Evolutionary conservation across 2,797 vertebrate genomes (phyloP).

Genomic region (Ataeniobius toweri): DNA sequence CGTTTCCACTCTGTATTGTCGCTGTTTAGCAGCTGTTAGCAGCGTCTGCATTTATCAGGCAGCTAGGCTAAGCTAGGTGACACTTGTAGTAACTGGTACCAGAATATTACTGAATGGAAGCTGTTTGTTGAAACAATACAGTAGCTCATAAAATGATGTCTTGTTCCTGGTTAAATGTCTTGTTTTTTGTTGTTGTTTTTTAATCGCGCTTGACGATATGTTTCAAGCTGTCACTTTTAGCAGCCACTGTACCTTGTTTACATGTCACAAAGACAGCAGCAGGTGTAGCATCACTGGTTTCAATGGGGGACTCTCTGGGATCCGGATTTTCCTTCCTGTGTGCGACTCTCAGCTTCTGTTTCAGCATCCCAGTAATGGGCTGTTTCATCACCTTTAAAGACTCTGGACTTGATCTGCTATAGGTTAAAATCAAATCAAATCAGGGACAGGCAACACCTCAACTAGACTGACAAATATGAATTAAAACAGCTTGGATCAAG

Average conservation of each 20-base stretch:
- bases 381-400: not conserved
- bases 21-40: not conserved
- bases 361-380: not conserved
- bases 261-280: slow-evolving; percentile 3
- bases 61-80: slow-evolving; percentile 43
- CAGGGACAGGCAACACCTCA: not conserved
- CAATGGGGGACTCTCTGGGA: not conserved
- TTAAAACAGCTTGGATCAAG: not conserved
- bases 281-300: slow-evolving; percentile 2
- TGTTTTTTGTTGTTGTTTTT: not conserved
- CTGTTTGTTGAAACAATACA: not conserved
- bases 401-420: not conserved
- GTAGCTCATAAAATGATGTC: not conserved
- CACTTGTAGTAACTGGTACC: slow-evolving; percentile 2
- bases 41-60: slow-evolving; percentile 3
- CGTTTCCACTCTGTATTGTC: not conserved
- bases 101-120: not conserved
- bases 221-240: not conserved
- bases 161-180: not conserved
- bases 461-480: not conserved
- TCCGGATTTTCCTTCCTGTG: not conserved
- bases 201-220: not conserved
- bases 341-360: not conserved
- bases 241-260: not conserved
- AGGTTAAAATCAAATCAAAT: not conserved